Base-by-base conservation (phyloP, 2,797 vertebrate genomes). In the Xyrichtys novacula region DNA sequence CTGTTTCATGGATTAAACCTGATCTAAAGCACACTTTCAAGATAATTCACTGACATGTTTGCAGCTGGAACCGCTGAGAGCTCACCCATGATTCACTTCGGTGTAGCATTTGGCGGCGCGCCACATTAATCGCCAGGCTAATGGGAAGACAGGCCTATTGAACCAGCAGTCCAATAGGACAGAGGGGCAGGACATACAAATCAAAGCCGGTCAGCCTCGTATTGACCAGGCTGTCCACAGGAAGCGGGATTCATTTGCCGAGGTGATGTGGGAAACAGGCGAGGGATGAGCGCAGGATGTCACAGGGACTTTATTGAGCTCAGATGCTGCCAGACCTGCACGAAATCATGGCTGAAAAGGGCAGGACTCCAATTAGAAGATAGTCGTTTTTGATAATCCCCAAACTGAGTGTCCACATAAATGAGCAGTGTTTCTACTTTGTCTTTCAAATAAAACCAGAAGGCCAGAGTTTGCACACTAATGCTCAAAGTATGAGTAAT, bases 61-160 rank as follows among this genome's bases (percentile, higher is more conserved):
- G 58, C 7, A 19, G 49, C 56, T 25, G 28, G 50, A 67, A 34
- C 65, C 16, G n/a, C 65, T 52, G 38, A 66, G 43, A 39, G 53
- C 58, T 65, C 25, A 7, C 22, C 64, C 59, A 47, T 74, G 72
- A 82, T 72, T 83, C 67, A 84, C 44, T 70, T 32, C 66, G 36
- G 65, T 76, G 71, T 76, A 59, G 47, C 42, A 4, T 83, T 81
- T 88, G 85, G 85, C 80, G 43, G 23, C 2, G 15, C 6, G 65
- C 72, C 84, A 84, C 82, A 90, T 90, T 86, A 81, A 88, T 91
- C 55, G 61, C 75, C 53, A n/a, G 39, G 61, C 59, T 90, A 88
- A 90, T 81, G 83, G 80, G 76, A 81, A 85, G 81, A 87, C 82
- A 75, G 86, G 71, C 75, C 74, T 89, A 90, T 90, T 92, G 90